Conservation (phyloP, 2,113 vertebrate genomes). For the Podilymbus podiceps region DNA sequence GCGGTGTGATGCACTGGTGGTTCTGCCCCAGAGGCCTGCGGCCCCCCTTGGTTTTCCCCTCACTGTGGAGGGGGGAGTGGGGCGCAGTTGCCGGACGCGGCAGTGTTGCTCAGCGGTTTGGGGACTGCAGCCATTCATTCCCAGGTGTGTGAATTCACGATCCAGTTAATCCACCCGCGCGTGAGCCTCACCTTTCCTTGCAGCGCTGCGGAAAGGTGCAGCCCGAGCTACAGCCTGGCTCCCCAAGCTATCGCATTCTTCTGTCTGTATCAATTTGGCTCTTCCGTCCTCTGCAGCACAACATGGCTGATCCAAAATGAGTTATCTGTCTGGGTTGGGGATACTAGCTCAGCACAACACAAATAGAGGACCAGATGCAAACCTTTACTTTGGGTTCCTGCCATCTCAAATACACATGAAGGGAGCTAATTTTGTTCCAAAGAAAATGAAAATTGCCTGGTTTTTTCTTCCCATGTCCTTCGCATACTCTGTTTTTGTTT, state of each 20-base stretch:
- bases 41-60: background rate
- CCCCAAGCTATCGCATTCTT: background rate
- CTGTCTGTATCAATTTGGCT: background rate
- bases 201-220: background rate
- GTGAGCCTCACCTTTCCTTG: background rate
- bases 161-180: background rate
- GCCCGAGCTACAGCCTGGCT: background rate
- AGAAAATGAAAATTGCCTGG: conserved; percentile 15
- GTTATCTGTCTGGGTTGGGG: conserved; percentile 15
- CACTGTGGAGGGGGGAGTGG: background rate
- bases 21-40: background rate
- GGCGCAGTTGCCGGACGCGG: background rate
- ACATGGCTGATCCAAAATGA: background rate
- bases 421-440: conserved; percentile 40
- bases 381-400: conserved; percentile 35
- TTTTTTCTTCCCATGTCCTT: background rate
- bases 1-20: background rate
- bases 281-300: background rate
- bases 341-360: background rate
- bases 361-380: conserved; percentile 5
- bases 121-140: background rate
- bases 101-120: background rate
- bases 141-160: background rate
- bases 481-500: conserved; percentile 19
- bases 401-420: conserved; percentile 36